Evolutionary conservation across 1,140 invertebrate species (phyloP), one percentile per base, ranked within the genome.

Genomic region (Choristoneura fumiferana): DNA sequence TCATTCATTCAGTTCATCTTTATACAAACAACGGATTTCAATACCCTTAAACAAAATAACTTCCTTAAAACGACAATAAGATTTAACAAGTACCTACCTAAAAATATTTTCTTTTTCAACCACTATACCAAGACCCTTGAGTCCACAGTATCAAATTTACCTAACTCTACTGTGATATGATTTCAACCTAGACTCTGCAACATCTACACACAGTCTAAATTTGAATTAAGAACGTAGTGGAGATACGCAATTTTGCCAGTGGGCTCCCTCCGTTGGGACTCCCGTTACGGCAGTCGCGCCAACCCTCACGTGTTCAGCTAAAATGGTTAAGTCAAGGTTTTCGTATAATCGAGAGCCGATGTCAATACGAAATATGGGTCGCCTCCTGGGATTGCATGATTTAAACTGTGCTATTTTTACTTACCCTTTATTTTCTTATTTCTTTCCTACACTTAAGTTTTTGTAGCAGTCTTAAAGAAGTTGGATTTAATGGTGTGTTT

Each of bases 341-440:
- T 75, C 72, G 65, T 77, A 76, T 77, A 76, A 82, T 81, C 72
- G 74, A 73, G 69, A 65, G 76, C 67, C 74, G 71, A 69, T 76
- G 81, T 67, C 70, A 82, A 80, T 80, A 76, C 78, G 71, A 84
- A 84, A 84, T 82, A 81, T 81, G 70, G 76, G 69, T 70, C 62
- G 70, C 70, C 73, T 82, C 78, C 60, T 67, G 79, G 75, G 81
- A 71, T 29, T 6, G 22, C 37, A 39, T 13, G 43, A 33, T 10
- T 49, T 12, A 49, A 49, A 49, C 43, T 49, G 43, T 49, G 43
- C 18, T 49, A 49, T 49, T 22, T 45, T 49, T 49, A 12, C 37
- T 13, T 49, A 12, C 8, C 5, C 1, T 49, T n/a, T 49, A 22
- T 29, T 49, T 29, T 22, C 2, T 12, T 1, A 15, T 49, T 29